Percentiles rank a stretch among this genome's conserved stretches.
phyloP scores from a whole-genome alignment of 2,888 invertebrate genomes.

The Himalopsyche tibetana region DNA sequence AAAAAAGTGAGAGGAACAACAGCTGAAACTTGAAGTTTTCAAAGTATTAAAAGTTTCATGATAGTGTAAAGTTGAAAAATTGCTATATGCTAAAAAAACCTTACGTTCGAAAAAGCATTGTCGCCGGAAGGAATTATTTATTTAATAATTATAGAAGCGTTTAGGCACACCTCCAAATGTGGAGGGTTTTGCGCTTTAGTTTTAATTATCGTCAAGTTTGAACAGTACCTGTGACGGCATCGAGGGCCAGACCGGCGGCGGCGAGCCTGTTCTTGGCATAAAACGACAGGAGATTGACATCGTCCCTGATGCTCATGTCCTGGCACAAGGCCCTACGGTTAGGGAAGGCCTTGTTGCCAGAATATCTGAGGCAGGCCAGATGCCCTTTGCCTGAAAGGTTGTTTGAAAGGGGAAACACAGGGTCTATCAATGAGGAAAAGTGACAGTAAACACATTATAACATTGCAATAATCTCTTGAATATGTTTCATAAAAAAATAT shows the following conservation, averaged over 20 bases:
- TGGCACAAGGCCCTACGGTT: conserved; percentile 84
- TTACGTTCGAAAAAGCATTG: conserved; percentile 47
- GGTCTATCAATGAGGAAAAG: conserved; percentile 60
- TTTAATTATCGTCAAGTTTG: neutral
- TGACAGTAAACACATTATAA: conserved; percentile 1
- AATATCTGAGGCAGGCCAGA: conserved; percentile 90
- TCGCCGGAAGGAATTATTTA: conserved; percentile 36
- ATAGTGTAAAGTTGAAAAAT: conserved; percentile 45
- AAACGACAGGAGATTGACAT: conserved; percentile 91
- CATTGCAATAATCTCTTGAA: no score
- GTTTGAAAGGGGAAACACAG: conserved; percentile 33
- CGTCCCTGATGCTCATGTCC: conserved; percentile 87
- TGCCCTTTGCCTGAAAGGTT: conserved; percentile 83
- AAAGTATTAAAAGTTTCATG: conserved; percentile 42
- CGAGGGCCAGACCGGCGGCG: conserved; percentile 77
- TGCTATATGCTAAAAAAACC: conserved; percentile 44
- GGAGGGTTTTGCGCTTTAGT: conserved; percentile 24
- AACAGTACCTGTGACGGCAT: conserved; percentile 75
- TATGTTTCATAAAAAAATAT: no score
- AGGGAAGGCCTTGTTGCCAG: conserved; percentile 87
- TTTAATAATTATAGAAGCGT: conserved; percentile 45
- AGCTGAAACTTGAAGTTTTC: conserved; percentile 41
- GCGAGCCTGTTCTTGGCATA: conserved; percentile 89
- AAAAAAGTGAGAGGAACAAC: conserved; percentile 44
- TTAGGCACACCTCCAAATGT: conserved; percentile 49